Evolutionary conservation across 1,140 invertebrate species (phyloP).

Genomic region (Macrobrachium nipponense): DNA sequence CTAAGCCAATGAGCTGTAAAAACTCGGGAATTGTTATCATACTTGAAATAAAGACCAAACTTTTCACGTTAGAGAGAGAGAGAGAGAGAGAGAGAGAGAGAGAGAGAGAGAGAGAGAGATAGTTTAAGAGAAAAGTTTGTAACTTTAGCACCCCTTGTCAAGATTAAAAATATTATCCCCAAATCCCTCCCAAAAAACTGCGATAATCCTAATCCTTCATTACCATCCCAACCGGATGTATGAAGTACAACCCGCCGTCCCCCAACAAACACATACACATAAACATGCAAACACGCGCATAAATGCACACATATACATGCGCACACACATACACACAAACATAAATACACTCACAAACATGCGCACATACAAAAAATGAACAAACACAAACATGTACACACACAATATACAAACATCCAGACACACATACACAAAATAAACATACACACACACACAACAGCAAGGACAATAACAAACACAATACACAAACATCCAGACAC

Average conservation of each 20-base stretch:
- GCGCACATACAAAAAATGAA: too few relatives aligned
- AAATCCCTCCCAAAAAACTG: too few relatives aligned
- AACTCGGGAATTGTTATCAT: too few relatives aligned
- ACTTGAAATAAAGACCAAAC: too few relatives aligned
- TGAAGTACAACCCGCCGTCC: background rate
- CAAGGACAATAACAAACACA: conserved; percentile 19
- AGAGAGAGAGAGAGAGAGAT: conserved; percentile 17
- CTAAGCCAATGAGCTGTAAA: too few relatives aligned
- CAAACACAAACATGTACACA: conserved; percentile 12
- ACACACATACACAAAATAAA: conserved; percentile 26
- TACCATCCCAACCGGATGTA: background rate
- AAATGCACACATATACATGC: conserved; percentile 17
- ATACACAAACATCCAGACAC: too few relatives aligned
- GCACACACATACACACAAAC: conserved; percentile 3
- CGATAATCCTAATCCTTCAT: too few relatives aligned
- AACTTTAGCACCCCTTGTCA: background rate
- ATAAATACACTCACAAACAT: background rate
- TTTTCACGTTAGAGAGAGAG: conserved; percentile 6
- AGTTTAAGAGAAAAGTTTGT: background rate
- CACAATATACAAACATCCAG: conserved; percentile 19
- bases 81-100: conserved; percentile 1
- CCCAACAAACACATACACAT: conserved; percentile 13
- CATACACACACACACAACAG: conserved; percentile 25
- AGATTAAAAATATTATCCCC: too few relatives aligned
- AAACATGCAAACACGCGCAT: background rate